These are phyloP conservation scores for Aporrectodea caliginosa DNA, from an alignment of 1,140 invertebrate genomes.

Conservation along the genomic window DNA sequence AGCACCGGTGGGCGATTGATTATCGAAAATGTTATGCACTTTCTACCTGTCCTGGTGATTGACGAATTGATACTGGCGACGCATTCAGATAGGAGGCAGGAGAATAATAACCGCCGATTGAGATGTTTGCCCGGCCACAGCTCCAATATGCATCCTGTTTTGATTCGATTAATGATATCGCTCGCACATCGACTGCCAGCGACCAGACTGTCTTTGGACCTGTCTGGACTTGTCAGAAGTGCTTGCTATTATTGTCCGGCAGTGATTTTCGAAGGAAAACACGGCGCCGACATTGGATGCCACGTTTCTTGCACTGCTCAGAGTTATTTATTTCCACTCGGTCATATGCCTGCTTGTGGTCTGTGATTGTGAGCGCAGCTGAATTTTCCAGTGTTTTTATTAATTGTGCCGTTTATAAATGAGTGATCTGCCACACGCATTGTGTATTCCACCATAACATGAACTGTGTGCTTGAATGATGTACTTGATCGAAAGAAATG, in stretches of 20 bases:
- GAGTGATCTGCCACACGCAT: too few species aligned
- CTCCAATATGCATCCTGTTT: neutral
- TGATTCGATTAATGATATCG: neutral
- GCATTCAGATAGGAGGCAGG: neutral
- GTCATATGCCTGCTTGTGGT: too few species aligned
- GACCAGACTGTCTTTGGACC: neutral
- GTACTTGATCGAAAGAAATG: too few species aligned
- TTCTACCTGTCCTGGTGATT: neutral
- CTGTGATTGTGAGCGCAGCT: too few species aligned
- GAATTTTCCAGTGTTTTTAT: too few species aligned
- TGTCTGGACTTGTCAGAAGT: neutral
- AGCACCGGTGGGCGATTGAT: neutral
- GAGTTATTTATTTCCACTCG: too few species aligned
- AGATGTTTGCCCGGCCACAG: neutral
- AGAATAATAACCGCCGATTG: neutral
- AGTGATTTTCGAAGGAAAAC: too few species aligned
- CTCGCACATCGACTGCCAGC: neutral
- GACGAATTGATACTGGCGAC: neutral
- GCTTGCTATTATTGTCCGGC: neutral
- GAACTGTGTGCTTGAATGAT: too few species aligned
- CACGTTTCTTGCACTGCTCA: too few species aligned
- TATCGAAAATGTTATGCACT: neutral
- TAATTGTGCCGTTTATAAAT: too few species aligned
- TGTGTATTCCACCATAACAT: too few species aligned
- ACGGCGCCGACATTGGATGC: too few species aligned